Base-by-base conservation (phyloP, 2,113 vertebrate genomes). In the Candoia aspera region DNA sequence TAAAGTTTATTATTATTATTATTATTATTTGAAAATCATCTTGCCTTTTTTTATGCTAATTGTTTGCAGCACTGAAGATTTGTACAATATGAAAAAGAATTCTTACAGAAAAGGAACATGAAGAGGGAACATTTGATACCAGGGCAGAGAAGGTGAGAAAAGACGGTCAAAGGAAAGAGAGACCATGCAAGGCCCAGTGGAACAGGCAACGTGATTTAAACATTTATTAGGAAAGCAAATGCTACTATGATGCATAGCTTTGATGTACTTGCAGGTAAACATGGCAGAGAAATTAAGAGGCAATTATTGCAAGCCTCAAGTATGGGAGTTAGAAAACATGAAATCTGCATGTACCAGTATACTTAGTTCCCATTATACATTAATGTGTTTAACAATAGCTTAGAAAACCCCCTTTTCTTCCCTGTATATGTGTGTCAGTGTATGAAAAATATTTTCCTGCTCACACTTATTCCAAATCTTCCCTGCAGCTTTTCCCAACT, bases 1-100 rank as follows among this genome's bases (percentile, higher is more conserved):
- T 42, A 24, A 12, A 90, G 49, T 68, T 13, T 92, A 68, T 94
- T 93, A 68, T 94, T 93, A 60, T 94, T 93, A 68, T 94, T 93
- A 60, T 29, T 53, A 33, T 12, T 84, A 53, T 0, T 12, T 49
- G 21, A 85, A 53, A 84, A 46, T n/a, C 3, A 24, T 13, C 46
- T 86, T 15, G 26, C 24, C 23, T 53, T 53, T 84, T 62, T 62
- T 46, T 5, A 73, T 26, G 60, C 92, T 93, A 37, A 29, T 73
- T 55, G 55, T 59, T 59, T 58, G 79, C 17, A 88, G 42, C 57
- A 60, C 10, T 55, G 88, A 84, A 84, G 8, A 60, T 33, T 86
- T 79, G 17, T 21, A 84, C 23, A 58, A 46, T 13, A n/a, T 13
- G 60, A n/a, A 83, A 23, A 79, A 57, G n/a, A 24, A 79, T 87